Conservation (phyloP, 2,113 vertebrate genomes). For the Hucho hucho region DNA sequence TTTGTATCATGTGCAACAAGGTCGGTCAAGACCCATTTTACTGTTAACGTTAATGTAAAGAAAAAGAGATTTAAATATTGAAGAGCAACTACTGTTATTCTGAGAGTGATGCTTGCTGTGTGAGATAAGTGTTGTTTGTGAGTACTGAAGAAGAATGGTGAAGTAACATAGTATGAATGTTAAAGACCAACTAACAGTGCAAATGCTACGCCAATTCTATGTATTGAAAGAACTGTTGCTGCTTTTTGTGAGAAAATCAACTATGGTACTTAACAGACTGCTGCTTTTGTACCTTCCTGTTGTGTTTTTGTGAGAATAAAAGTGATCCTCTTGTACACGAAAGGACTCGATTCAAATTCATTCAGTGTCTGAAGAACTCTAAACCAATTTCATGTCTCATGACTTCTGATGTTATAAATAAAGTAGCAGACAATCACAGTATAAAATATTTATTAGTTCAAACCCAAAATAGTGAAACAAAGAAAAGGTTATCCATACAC, state of each 20-base stretch:
- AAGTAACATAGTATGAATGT: slow-evolving; percentile 51
- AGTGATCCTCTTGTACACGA: slow-evolving; percentile 64
- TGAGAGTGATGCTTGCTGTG: slow-evolving; percentile 66
- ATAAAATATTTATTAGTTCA: slow-evolving; percentile 65
- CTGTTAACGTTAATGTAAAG: slow-evolving; percentile 35
- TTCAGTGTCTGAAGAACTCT: background rate
- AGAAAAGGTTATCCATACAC: slow-evolving; percentile 22
- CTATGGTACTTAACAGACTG: slow-evolving; percentile 37
- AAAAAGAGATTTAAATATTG: slow-evolving; percentile 36
- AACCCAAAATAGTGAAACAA: slow-evolving; percentile 42
- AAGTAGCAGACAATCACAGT: slow-evolving; percentile 10
- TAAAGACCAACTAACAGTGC: slow-evolving; percentile 57
- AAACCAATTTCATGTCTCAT: background rate
- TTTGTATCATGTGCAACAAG: slow-evolving; percentile 65
- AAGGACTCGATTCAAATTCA: background rate
- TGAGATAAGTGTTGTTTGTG: slow-evolving; percentile 62
- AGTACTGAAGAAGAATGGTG: slow-evolving; percentile 54
- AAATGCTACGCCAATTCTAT: slow-evolving; percentile 51
- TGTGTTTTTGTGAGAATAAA: slow-evolving; percentile 76
- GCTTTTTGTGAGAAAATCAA: slow-evolving; percentile 60
- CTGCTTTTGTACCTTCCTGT: slow-evolving; percentile 74
- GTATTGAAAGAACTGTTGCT: slow-evolving; percentile 50
- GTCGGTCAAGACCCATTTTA: slow-evolving; percentile 24
- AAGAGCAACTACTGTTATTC: slow-evolving; percentile 38
- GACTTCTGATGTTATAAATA: background rate